Percentiles rank a stretch among this genome's conserved stretches.
Conservation (phyloP, 2,888 invertebrate species). For the Drosophila anomelani region DNA sequence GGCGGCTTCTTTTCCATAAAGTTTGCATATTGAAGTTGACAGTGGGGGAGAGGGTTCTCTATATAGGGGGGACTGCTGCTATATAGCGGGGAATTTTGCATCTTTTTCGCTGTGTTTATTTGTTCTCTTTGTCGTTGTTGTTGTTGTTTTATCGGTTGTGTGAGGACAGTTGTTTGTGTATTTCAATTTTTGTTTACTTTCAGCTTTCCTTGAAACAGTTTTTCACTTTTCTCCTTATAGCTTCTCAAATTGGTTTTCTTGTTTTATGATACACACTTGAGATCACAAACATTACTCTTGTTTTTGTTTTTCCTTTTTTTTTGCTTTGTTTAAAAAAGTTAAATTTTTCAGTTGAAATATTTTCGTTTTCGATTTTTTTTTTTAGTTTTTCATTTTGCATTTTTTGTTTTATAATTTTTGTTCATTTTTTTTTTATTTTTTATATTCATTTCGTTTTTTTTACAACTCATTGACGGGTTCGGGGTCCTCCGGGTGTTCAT, state of each 20-base stretch:
- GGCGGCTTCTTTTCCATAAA: slow-evolving; percentile 55
- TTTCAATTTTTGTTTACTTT: slow-evolving; percentile 40
- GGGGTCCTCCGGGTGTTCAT: slow-evolving; percentile 60
- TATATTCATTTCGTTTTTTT: slow-evolving; percentile 53
- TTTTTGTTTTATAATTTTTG: slow-evolving; percentile 58
- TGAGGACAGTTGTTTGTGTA: slow-evolving; percentile 51
- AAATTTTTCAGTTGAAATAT: slow-evolving; percentile 66
- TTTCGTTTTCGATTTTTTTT: slow-evolving; percentile 58
- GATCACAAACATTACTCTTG: slow-evolving; percentile 81
- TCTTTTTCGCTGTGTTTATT: slow-evolving; percentile 59
- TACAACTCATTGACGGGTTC: slow-evolving; percentile 64
- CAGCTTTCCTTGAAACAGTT: slow-evolving; percentile 35
- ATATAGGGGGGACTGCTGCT: slow-evolving; percentile 4
- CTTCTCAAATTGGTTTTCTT: slow-evolving; percentile 68
- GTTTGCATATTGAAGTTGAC: slow-evolving; percentile 69
- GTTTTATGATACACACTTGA: slow-evolving; percentile 82
- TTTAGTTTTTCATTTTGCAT: slow-evolving; percentile 64
- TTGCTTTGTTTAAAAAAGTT: slow-evolving; percentile 72
- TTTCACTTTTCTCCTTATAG: slow-evolving; percentile 51
- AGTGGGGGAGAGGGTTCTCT: slow-evolving; percentile 24
- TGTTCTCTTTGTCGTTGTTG: slow-evolving; percentile 42
- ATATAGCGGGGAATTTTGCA: slow-evolving; percentile 71
- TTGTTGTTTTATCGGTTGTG: slow-evolving; percentile 43
- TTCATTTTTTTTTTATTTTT: slow-evolving; percentile 41
- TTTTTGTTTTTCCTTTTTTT: slow-evolving; percentile 41